Evolutionary conservation across 2,888 invertebrate genomes (phyloP).

Genomic region (Microctonus aethiopoides): DNA sequence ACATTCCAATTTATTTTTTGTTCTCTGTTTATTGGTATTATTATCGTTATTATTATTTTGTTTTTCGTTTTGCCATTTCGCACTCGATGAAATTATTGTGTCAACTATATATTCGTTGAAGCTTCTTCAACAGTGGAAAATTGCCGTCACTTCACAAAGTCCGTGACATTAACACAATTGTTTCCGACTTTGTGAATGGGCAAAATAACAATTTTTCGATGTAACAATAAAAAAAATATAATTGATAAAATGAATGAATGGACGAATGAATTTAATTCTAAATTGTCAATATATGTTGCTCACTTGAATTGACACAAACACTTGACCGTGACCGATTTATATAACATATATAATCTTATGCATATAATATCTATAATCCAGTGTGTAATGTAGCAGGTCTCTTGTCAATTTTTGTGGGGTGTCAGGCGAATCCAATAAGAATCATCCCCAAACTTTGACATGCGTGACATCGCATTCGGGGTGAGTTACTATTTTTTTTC

Average conservation of each 20-base stretch:
- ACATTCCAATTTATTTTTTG: neutral
- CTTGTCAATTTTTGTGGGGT: conserved; percentile 40
- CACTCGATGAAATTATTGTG: conserved; percentile 14
- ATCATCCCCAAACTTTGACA: conserved; percentile 43
- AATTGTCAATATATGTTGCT: neutral
- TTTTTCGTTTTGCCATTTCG: neutral
- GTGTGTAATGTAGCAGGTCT: conserved; percentile 64
- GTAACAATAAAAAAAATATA: neutral
- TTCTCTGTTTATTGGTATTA: too few species aligned
- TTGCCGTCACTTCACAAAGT: neutral
- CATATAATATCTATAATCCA: conserved; percentile 52
- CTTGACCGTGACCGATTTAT: conserved; percentile 44
- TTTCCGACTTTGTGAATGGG: neutral
- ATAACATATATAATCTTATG: conserved; percentile 46
- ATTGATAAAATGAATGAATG: neutral
- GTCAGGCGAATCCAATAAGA: conserved; percentile 63
- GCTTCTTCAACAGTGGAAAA: neutral
- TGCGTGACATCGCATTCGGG: conserved; percentile 57
- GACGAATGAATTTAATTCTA: neutral
- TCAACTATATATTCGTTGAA: conserved; percentile 22
- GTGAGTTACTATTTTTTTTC: conserved; percentile 42
- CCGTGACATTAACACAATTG: neutral
- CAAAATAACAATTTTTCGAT: neutral
- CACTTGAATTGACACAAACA: conserved; percentile 30
- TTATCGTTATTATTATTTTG: neutral